Evolutionary conservation across 2,888 invertebrate genomes (phyloP), one percentile per base, ranked within the genome.

Genomic region (Cosmia trapezina): DNA sequence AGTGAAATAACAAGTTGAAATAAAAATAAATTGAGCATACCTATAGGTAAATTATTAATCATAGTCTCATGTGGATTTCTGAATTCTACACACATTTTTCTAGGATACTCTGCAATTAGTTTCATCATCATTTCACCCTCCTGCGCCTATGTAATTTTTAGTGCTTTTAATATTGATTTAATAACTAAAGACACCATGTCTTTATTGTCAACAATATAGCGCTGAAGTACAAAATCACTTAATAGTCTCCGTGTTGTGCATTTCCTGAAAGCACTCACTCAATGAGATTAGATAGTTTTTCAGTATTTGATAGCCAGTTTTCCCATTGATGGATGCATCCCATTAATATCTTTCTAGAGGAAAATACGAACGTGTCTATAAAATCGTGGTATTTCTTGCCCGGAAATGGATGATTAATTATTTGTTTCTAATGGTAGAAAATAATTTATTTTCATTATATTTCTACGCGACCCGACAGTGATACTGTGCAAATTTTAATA

Each of bases 251-350:
- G 49, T 22, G 19, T 49, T 47, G 33, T 45, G 45, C 45, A 65
- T 47, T 61, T 73, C 45, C 56, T 62, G 17, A 57, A 73, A 72
- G 41, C 28, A 28, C 19, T 61, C 37, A 47, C 62, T 79, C 64
- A 64, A 70, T 67, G 33, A 61, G 47, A 76, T 76, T 57, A 81
- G 67, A 68, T 76, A 70, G 53, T 68, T 61, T 67, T 76, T 65
- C 19, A 57, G 56, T 76, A 37, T 56, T 61, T n/a, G 77, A 79
- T 79, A 49, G 67, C 60, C 22, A 64, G 47, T 64, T 64, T 28
- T 76, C 67, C 64, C 56, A 76, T 76, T 19, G 14, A 70, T 45
- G n/a, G 60, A 76, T 71, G 37, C 19, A 22, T 41, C 45, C 11
- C 72, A 79, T 76, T 71, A 41, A 57, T 78, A 51, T 71, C 19